Evolutionary conservation across 1,140 invertebrate species (phyloP).

Genomic region (Ephestia elutella): DNA sequence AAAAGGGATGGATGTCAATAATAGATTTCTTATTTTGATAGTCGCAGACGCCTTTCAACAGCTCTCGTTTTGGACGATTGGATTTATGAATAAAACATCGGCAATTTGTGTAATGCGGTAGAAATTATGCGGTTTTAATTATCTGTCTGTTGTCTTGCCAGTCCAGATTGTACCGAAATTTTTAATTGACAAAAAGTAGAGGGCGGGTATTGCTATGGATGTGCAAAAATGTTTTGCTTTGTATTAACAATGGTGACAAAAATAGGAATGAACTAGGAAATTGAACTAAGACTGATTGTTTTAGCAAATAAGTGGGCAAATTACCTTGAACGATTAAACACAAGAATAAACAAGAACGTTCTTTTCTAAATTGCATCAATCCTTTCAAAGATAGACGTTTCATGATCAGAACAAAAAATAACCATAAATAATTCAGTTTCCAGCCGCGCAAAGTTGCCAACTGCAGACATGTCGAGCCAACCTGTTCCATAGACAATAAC

Average conservation of each 20-base stretch:
- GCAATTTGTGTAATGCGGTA: slow-evolving; percentile 59
- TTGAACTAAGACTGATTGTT: too few species aligned
- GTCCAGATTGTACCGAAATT: not conserved
- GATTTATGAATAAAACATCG: slow-evolving; percentile 67
- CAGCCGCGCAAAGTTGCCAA: not conserved
- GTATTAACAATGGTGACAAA: too few species aligned
- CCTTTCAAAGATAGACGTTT: too few species aligned
- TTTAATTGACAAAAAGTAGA: not conserved
- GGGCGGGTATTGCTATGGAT: too few species aligned
- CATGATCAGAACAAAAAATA: not conserved
- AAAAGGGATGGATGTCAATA: slow-evolving; percentile 21
- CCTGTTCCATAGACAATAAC: not conserved
- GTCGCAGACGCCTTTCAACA: slow-evolving; percentile 53
- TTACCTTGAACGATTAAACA: too few species aligned
- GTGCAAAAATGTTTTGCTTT: too few species aligned
- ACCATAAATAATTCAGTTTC: not conserved
- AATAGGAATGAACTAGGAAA: too few species aligned
- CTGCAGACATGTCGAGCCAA: slow-evolving; percentile 1
- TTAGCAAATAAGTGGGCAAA: too few species aligned
- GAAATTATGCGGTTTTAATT: slow-evolving; percentile 44
- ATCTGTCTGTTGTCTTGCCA: not conserved
- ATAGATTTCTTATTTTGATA: slow-evolving; percentile 31
- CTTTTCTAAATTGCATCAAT: too few species aligned
- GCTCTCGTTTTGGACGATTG: slow-evolving; percentile 58
- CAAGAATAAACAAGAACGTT: too few species aligned